Base-by-base conservation (phyloP, 2,113 vertebrate species). In the Columba janthina region DNA sequence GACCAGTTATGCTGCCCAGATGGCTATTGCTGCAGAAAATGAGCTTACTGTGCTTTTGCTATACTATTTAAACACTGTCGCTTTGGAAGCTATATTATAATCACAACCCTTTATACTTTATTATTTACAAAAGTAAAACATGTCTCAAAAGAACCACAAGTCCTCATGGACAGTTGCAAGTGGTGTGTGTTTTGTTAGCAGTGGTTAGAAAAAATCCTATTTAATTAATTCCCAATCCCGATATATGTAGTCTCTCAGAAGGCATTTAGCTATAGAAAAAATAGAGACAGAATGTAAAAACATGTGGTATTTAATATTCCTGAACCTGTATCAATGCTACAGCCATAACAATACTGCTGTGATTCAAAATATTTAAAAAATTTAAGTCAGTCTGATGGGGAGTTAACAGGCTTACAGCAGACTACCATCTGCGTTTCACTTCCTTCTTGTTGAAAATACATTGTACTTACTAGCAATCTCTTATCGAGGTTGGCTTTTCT, bases 401-500 rank as follows among this genome's bases (percentile, higher is more conserved):
- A 87, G 69, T 70, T 92, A 91, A 82, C 53, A 78, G 15, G 76
- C 53, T 54, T 82, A 83, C n/a, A 71, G 61, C 40, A 90, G 90
- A 57, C 51, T 44, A 69, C 53, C 87, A 94, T 54, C 67, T 85
- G 87, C 66, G 83, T 89, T 77, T 69, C 22, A 77, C 83, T 76
- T 92, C 48, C 58, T 78, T 76, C 64, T 85, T 81, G 81, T 57
- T 75, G 46, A 84, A 90, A 92, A 86, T 53, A 85, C 3, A 29
- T 24, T 64, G 61, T 85, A 98, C 98, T 98, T 97, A 99, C 99
- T 89, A 99, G 97, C 75, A 99, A 98, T 96, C 98, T 98, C 96
- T 99, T 99, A 97, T 99, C 99, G 32, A 99, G 98, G 97, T 98
- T 99, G 93, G 99, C 98, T 98, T 99, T 99, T 98, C 99, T 98